Percentiles rank a stretch among this genome's conserved stretches.
These are phyloP conservation scores for Carpatolechia fugitivella DNA, from an alignment of 2,888 invertebrate species.

Conservation along the genomic window DNA sequence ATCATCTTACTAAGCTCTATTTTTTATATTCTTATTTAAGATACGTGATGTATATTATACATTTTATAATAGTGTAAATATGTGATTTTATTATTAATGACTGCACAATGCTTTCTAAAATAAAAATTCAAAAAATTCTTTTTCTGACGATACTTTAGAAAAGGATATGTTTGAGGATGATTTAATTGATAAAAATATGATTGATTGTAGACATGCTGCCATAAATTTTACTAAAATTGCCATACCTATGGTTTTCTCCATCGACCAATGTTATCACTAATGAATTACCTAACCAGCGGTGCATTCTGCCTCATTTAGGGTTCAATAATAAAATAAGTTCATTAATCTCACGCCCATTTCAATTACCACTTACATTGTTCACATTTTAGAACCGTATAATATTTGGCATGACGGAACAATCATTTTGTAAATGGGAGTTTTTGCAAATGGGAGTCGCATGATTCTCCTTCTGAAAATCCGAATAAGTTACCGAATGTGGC, in stretches of 20 bases:
- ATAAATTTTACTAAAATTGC: background rate
- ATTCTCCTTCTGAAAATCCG: background rate
- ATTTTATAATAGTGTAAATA: constrained; percentile 76
- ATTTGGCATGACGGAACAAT: background rate
- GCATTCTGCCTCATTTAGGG: constrained; percentile 7
- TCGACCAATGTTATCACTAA: background rate
- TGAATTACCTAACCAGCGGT: background rate
- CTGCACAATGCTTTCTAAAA: constrained; percentile 59
- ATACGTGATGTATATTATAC: constrained; percentile 75
- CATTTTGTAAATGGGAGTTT: background rate
- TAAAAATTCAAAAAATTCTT: constrained; percentile 43
- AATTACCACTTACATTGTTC: no score
- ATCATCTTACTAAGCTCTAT: constrained; percentile 78
- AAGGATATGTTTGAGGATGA: constrained; percentile 45
- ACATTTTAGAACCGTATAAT: no score
- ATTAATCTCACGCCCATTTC: no score
- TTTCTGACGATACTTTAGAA: constrained; percentile 37
- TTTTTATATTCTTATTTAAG: constrained; percentile 63
- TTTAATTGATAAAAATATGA: constrained; percentile 32
- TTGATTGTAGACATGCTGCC: constrained; percentile 1
- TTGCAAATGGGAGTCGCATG: background rate
- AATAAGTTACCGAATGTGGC: background rate
- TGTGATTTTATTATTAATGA: constrained; percentile 61
- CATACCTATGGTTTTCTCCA: background rate
- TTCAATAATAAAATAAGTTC: background rate